Evolutionary conservation across 2,888 invertebrate genomes (phyloP).

Genomic region (Ormyrus labotus): DNA sequence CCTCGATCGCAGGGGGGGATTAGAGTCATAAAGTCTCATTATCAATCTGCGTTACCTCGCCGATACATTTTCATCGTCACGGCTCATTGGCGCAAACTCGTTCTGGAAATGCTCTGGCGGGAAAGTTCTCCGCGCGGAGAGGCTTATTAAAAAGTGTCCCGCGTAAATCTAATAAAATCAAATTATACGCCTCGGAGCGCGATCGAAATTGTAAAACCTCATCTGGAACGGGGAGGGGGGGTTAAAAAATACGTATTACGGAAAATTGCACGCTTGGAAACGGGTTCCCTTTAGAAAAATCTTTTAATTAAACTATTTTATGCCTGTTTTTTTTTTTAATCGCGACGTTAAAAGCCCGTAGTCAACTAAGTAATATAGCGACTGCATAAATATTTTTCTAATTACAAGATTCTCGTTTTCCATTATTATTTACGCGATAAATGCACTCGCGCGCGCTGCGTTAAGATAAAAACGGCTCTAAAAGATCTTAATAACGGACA

Average conservation of each 20-base stretch:
- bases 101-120: slow-evolving; percentile 22
- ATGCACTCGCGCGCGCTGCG: too few relatives aligned
- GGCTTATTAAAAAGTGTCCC: slow-evolving; percentile 27
- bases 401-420: too few relatives aligned
- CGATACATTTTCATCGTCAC: slow-evolving; percentile 34
- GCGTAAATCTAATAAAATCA: slow-evolving; percentile 50
- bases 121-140: slow-evolving; percentile 10
- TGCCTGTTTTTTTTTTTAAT: not conserved
- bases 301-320: slow-evolving; percentile 39
- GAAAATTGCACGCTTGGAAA: slow-evolving; percentile 18
- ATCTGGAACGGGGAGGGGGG: not conserved
- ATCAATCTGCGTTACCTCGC: slow-evolving; percentile 33
- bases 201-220: slow-evolving; percentile 13
- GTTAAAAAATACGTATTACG: slow-evolving; percentile 9
- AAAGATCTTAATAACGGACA: too few relatives aligned
- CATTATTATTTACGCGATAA: too few relatives aligned
- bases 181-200: slow-evolving; percentile 36
- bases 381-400: too few relatives aligned
- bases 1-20: slow-evolving; percentile 27
- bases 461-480: too few relatives aligned
- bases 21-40: slow-evolving; percentile 51
- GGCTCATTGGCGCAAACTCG: slow-evolving; percentile 50
- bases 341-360: not conserved
- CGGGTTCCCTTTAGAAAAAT: slow-evolving; percentile 3
- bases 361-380: too few relatives aligned